Percentiles rank a stretch among this genome's conserved stretches.
These are phyloP conservation scores for Phacellophora camtschatica DNA, from an alignment of 30 jellyfish, hydroid and myxozoan genomes.

Conservation along the genomic window DNA sequence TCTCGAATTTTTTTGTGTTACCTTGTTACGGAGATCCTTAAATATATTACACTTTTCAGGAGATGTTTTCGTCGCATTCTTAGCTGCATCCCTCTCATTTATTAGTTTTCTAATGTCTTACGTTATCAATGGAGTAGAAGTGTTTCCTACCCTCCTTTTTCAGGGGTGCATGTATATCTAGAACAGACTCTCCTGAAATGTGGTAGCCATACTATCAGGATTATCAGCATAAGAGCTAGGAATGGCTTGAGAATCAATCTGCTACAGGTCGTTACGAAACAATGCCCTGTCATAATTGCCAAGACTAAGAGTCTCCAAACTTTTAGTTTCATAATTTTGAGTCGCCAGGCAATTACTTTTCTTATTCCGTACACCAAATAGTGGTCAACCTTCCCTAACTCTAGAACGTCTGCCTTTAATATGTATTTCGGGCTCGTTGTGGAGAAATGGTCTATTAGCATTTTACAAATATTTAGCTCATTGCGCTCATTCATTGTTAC, in stretches of 20 bases:
- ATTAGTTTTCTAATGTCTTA: not conserved
- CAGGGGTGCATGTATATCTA: not conserved
- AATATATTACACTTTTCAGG: not conserved
- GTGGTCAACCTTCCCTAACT: slow-evolving; percentile 37
- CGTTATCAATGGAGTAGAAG: not conserved
- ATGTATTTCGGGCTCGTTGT: slow-evolving; percentile 42
- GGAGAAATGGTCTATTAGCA: slow-evolving; percentile 34
- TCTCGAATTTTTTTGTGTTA: no score
- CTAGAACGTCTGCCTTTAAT: slow-evolving; percentile 38
- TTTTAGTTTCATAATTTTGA: not conserved
- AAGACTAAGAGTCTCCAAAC: not conserved
- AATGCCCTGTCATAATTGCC: slow-evolving; percentile 7
- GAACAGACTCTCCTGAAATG: not conserved
- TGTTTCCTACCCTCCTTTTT: not conserved
- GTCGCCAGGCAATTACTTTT: slow-evolving; percentile 52
- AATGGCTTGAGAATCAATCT: slow-evolving; percentile 14
- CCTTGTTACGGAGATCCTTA: not conserved
- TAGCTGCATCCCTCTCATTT: not conserved
- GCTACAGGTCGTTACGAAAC: slow-evolving; percentile 11
- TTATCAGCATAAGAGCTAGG: slow-evolving; percentile 5
- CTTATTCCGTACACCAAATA: slow-evolving; percentile 42
- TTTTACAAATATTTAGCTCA: not conserved
- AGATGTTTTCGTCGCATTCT: not conserved
- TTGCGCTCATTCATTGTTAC: not conserved
- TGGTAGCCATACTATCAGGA: slow-evolving; percentile 4